Evolutionary conservation across 2,113 vertebrate species (phyloP), one percentile per base, ranked within the genome.

Genomic region (Pogonocichla stellata): DNA sequence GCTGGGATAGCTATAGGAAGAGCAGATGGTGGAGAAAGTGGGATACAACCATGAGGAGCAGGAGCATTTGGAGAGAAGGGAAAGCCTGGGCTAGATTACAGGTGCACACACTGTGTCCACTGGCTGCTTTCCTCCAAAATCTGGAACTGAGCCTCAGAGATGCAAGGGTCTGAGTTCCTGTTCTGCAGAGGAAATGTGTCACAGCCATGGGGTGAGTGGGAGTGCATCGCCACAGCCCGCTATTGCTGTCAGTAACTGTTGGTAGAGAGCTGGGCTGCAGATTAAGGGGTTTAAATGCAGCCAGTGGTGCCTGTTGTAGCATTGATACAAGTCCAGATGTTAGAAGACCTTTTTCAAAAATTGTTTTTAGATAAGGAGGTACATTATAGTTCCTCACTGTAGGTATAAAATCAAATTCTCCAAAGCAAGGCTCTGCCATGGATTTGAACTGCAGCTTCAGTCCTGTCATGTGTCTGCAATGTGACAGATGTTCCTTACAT

Each of bases 11-110:
- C 89, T 73, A 28, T 78, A 78, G 95, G 93, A 89, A 66, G 80
- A 96, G 90, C 93, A 96, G 87, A 88, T 96, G 93, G 87, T 92
- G 22, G 54, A 87, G 91, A 79, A 89, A 92, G 78, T 88, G 70
- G 65, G 70, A 89, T 95, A 47, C 14, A 40, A 74, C 34, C 65
- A 14, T 43, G 65, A 89, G 77, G 53, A 78, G 47, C 60, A 66
- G 84, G 69, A 83, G 56, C 80, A 74, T 91, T 94, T 95, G 90
- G 84, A 89, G 53, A 74, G 33, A 61, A 88, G 38, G 77, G 43
- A 77, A 71, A 78, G 89, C 60, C 80, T 91, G 43, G 69, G 75
- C 53, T 73, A 86, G 88, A 88, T 94, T 94, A 85, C 66, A 86
- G 90, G 66, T 28, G 3, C 58, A 38, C 92, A 80, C 80, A 58